Base-by-base conservation (phyloP, 30 jellyfish, hydroid and myxozoan species). In the Chironex yamaguchii region DNA sequence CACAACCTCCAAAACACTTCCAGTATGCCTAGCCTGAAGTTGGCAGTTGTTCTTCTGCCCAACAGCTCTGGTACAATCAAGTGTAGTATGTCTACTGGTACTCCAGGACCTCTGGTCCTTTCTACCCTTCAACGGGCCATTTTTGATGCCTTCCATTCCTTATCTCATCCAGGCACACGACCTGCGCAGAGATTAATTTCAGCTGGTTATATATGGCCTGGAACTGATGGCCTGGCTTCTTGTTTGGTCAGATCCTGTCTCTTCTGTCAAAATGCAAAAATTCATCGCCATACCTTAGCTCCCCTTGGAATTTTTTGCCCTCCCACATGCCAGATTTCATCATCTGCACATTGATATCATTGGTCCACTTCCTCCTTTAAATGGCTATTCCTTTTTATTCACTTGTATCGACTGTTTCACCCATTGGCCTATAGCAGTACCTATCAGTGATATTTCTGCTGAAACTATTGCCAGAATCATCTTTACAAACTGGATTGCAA, bases 291-390 rank as follows among this genome's bases (percentile, higher is more conserved):
- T 31, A 65, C 89, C 42, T 14, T 14, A 22, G 77, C 90, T 67
- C 91, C 76, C 1, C 86, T 80, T 24, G 91, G 52, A n/a, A 36
- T 72, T 0, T 62, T 80, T 34, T 28, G 9, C 21, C 26, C 75
- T 4, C 91, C 91, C 22, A 74, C n/a, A 67, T 26, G 79, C 79
- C 2, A 70, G 90, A 29, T 65, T 80, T 35, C 74, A 21, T 36
- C 91, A 80, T 63, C 25, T 80, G 2, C 91, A 80, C 58, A 30
- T 80, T 36, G 91, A 80, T 49, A 17, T 65, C 49, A 72, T 80
- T 80, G 91, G 88, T 1, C 91, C 91, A 14, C 76, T 80, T 12
- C 91, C 91, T n/a, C 72, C 90, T 20, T 67, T 29, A 3, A 32
- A 36, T 29, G 82, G 81, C 9, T 64, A 62, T 42, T 22, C 42